phyloP scores from a whole-genome alignment of 2,113 vertebrate genomes.

The Hypanus sabinus region DNA sequence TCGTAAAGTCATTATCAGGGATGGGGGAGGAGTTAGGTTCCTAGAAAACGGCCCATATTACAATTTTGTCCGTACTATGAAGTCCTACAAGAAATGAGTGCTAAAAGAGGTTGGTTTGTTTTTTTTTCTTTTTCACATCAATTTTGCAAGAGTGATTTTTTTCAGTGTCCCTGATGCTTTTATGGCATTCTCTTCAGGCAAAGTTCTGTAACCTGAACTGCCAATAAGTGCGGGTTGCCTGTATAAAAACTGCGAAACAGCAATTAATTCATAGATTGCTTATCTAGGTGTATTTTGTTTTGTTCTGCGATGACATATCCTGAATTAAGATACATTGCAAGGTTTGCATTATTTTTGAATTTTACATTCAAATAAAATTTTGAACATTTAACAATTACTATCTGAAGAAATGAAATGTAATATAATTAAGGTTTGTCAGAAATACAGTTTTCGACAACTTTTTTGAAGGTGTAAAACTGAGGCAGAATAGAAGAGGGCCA shows the following conservation, averaged over 20 bases:
- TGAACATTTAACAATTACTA: not conserved
- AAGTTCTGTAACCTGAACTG: not conserved
- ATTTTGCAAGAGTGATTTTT: too few relatives aligned
- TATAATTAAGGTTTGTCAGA: not conserved
- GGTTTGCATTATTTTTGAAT: not conserved
- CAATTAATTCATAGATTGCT: not conserved
- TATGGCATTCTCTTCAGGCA: too few relatives aligned
- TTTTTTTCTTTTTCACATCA: too few relatives aligned
- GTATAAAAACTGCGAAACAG: not conserved
- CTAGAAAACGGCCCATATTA: too few relatives aligned
- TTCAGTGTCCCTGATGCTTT: too few relatives aligned
- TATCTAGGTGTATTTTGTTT: not conserved
- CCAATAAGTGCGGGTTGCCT: too few relatives aligned
- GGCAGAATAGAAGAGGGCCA: not conserved
- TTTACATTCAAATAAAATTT: not conserved
- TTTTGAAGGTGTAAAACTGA: not conserved
- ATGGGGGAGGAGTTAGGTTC: too few relatives aligned
- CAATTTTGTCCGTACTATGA: too few relatives aligned
- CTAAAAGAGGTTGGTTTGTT: too few relatives aligned
- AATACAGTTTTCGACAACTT: not conserved
- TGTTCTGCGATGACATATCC: not conserved
- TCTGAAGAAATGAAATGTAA: not conserved
- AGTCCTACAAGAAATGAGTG: too few relatives aligned
- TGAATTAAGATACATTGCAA: not conserved
- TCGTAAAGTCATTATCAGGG: too few relatives aligned